Base-by-base conservation (phyloP, 2,797 vertebrate genomes). In the Coregonus suidteri region DNA sequence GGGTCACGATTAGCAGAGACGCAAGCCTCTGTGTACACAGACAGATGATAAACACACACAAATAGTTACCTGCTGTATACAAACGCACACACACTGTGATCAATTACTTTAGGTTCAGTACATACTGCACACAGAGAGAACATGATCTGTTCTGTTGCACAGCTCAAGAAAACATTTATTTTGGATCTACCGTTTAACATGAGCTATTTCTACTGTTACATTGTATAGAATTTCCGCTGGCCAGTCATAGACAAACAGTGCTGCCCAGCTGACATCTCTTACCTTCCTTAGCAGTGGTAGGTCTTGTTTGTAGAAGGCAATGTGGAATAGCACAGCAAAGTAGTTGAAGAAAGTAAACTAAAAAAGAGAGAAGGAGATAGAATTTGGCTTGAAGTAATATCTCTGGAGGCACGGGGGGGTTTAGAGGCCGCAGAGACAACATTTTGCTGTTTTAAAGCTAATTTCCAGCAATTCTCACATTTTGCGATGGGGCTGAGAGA, bases 321-420 rank as follows among this genome's bases (percentile, higher is more conserved):
- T 95, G 86, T 96, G 95, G 89, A 96, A 95, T 79, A 96, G 92
- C 68, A 95, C 94, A 0, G 95, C 92, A 79, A 96, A 96, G 89
- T 89, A 92, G 88, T 96, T 96, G 85, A 95, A 94, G 91, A 96
- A 96, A 53, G 93, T 95, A 84, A 96, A 96, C 95, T 96, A 79
- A 59, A 71, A 53, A n/a, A 47, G 31, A 88, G 35, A 80, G 20
- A 82, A 41, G 73, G 59, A 54, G 16, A 3, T 25, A 25, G 25
- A 25, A 25, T 15, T 54, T 54, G 3, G 16, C 53, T 54, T 54
- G 53, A 34, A 34, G 31, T 34, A 34, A 34, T 25, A 25, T 25
- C 25, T 25, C 25, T 25, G 25, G 25, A 25, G 25, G 25, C 25
- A 25, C 25, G 25, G 25, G 25, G 1, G 25, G 31, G 31, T 34